Evolutionary conservation across 2,113 vertebrate genomes (phyloP).

Genomic region (Mesocricetus auratus): DNA sequence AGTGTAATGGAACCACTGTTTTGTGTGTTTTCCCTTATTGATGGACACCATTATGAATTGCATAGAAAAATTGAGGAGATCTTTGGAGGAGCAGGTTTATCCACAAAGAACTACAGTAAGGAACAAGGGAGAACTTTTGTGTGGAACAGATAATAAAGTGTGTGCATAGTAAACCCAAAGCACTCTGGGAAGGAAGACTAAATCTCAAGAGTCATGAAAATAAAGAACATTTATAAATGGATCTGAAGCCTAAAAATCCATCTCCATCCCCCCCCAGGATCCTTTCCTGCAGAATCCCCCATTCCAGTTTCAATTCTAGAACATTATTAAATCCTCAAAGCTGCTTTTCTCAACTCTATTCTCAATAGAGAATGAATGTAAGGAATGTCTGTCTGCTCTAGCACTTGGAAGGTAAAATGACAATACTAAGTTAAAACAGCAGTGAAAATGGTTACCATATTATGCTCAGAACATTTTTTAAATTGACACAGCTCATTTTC

Average conservation of each 20-base stretch:
- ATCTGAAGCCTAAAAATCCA: background rate
- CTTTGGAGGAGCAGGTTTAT: background rate
- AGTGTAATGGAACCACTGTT: background rate
- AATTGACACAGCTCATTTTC: background rate
- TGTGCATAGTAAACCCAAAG: background rate
- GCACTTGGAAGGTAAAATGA: background rate
- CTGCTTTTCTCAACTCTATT: background rate
- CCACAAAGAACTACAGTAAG: background rate
- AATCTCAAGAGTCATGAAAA: background rate
- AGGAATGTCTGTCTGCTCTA: background rate
- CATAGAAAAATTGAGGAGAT: background rate
- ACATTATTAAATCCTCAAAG: conserved; percentile 6
- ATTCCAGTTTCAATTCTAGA: background rate
- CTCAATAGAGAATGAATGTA: background rate
- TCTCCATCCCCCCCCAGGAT: background rate
- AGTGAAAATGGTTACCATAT: background rate
- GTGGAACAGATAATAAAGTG: too few relatives aligned
- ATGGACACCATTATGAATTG: background rate
- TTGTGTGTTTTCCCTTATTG: background rate
- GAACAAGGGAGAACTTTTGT: background rate
- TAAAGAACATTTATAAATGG: background rate
- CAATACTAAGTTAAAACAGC: background rate
- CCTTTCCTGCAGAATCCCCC: background rate
- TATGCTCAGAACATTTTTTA: background rate
- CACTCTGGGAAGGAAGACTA: background rate